phyloP scores from a whole-genome alignment of 2,888 invertebrate genomes.

The Rhagophthalmus giganteus region DNA sequence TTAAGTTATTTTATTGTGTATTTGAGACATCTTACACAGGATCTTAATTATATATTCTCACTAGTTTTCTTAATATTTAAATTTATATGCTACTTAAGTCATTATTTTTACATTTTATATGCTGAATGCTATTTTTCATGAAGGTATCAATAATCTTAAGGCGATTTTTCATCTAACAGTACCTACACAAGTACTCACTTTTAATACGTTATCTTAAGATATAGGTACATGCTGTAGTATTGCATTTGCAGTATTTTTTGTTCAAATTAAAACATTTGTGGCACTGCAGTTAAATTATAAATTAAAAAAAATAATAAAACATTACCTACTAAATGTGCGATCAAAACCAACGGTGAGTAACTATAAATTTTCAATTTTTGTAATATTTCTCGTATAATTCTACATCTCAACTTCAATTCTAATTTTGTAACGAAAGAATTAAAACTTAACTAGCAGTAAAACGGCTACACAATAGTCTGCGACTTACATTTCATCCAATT shows the following conservation, averaged over 20 bases:
- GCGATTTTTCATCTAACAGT: conserved; percentile 22
- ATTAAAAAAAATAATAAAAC: conserved; percentile 5
- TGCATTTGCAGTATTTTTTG: conserved; percentile 2
- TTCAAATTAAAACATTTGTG: neutral
- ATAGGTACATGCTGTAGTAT: conserved; percentile 12
- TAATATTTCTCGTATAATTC: no score
- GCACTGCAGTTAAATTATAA: conserved; percentile 1
- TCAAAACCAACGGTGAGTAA: no score
- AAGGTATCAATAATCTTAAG: conserved; percentile 26
- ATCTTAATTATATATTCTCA: conserved; percentile 45
- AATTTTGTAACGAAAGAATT: no score
- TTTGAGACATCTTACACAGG: conserved; percentile 49
- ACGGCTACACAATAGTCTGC: no score
- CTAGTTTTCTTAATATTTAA: conserved; percentile 39
- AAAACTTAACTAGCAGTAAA: no score
- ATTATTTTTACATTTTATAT: conserved; percentile 30
- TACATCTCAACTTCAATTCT: no score
- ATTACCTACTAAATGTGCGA: conserved; percentile 1
- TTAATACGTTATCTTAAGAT: conserved; percentile 8
- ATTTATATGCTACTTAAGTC: conserved; percentile 25
- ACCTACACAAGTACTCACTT: conserved; percentile 22
- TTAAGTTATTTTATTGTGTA: conserved; percentile 44
- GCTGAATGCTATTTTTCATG: conserved; percentile 13
- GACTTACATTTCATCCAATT: conserved; percentile 13
- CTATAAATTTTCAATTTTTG: no score